Evolutionary conservation across 1,140 invertebrate species (phyloP), one percentile per base, ranked within the genome.

Genomic region (Melipona quadrifasciata): DNA sequence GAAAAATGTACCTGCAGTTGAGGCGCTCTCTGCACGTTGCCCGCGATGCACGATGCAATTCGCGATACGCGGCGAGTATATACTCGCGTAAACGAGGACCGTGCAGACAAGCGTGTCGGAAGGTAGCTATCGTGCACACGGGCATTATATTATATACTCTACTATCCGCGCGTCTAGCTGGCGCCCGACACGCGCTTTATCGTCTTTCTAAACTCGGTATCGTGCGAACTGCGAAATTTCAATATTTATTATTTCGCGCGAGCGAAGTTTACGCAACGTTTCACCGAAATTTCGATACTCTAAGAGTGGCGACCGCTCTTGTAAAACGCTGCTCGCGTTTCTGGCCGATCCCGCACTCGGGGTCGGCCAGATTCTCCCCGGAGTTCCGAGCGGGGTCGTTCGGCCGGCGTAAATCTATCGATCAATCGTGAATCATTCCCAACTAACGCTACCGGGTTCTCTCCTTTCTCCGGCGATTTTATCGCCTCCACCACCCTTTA

Each of bases 81-180:
- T 76, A 78, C 73, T 72, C 85, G 84, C 65, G 73, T 86, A 85
- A 87, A 79, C 84, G 78, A 78, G 61, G 70, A 81, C 86, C 78
- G 65, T 71, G 79, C 87, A 88, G 83, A 89, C 87, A 89, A 88
- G 83, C 87, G 79, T 88, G 87, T 89, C 87, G 86, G 76, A 67
- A 82, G 74, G 75, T 88, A 82, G 70, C 83, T 84, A 84, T 73
- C 84, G 85, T 64, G 79, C 82, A 83, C 77, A 90, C 81, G 87
- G 57, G 74, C 88, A 85, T 80, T 85, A 80, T 79, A 73, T 87
- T 85, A 89, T 89, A 89, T 90, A 90, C 87, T 90, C 87, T 68
- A 85, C 79, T 91, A 90, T 91, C 80, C 91, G 83, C 77, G 91
- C 91, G 92, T 79, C 92, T 90, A 89, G 83, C 90, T 87, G 92